phyloP scores from a whole-genome alignment of 2,113 vertebrate genomes.

The Calidris pygmaea region DNA sequence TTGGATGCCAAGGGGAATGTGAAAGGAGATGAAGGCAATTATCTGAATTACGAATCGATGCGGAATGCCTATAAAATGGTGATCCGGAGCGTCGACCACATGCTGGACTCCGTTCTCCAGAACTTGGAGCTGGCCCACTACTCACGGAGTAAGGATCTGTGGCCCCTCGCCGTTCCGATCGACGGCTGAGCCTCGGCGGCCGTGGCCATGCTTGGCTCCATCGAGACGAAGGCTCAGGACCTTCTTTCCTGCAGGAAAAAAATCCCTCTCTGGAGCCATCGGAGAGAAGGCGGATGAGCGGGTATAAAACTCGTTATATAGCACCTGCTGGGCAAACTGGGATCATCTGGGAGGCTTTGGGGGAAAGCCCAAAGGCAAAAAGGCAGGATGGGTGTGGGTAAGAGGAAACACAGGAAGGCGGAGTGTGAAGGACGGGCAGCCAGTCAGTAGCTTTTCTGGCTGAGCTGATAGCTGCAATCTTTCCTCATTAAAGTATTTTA shows the following conservation, averaged over 20 bases:
- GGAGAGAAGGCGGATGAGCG: background rate
- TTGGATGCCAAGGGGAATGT: accelerated
- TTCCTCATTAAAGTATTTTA: background rate
- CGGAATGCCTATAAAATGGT: accelerated
- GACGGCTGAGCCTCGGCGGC: background rate
- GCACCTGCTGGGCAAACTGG: background rate
- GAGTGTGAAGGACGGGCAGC: background rate
- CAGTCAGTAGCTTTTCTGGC: accelerated
- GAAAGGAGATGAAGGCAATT: accelerated
- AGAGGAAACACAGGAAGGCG: accelerated
- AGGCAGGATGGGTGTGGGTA: background rate
- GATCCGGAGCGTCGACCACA: accelerated
- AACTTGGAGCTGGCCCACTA: background rate
- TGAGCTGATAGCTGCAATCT: accelerated
- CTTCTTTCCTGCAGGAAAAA: too few species aligned
- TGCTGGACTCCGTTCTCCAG: background rate
- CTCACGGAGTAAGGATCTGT: background rate
- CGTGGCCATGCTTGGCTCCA: accelerated
- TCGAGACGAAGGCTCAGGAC: accelerated
- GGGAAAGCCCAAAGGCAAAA: too few species aligned
- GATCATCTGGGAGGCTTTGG: background rate
- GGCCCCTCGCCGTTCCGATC: background rate
- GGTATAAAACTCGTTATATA: accelerated
- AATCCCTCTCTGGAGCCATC: background rate
- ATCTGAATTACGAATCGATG: accelerated